Conservation (phyloP, 2,113 vertebrate species). For the Mesocricetus auratus region DNA sequence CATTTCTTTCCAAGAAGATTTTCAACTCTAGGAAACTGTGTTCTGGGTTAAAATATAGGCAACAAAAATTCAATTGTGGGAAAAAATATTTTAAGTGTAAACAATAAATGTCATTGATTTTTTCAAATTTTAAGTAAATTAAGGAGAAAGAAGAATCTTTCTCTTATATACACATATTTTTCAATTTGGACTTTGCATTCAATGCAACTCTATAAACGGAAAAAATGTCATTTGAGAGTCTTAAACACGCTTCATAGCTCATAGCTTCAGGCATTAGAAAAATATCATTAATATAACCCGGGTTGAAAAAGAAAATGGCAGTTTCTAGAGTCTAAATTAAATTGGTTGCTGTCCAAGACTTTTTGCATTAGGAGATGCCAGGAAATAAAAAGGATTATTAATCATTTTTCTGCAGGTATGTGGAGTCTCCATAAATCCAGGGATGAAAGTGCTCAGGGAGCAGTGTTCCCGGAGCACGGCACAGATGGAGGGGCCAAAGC, state of each 20-base stretch:
- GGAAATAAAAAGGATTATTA: neutral
- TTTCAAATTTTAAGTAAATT: constrained; percentile 62
- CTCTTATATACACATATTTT: constrained; percentile 1
- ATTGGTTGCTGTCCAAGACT: constrained; percentile 72
- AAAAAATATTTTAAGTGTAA: constrained; percentile 57
- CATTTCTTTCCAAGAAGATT: constrained; percentile 13
- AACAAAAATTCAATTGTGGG: neutral
- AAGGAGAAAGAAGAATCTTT: constrained; percentile 26
- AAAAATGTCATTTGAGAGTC: constrained; percentile 68
- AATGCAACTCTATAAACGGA: constrained; percentile 51
- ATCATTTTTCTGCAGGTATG: constrained; percentile 66
- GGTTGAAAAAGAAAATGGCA: constrained; percentile 63
- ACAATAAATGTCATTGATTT: constrained; percentile 39
- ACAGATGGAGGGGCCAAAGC: neutral
- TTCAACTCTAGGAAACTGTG: constrained; percentile 40
- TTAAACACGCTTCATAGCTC: constrained; percentile 63
- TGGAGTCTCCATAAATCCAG: constrained; percentile 40
- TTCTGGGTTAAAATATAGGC: constrained; percentile 56
- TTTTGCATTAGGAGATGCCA: constrained; percentile 67
- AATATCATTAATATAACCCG: constrained; percentile 80
- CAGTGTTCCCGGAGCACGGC: neutral
- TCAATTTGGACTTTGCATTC: constrained; percentile 37
- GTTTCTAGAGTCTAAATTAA: constrained; percentile 81
- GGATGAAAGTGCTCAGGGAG: constrained; percentile 39
- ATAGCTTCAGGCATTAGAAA: constrained; percentile 73